Evolutionary conservation across 2,888 invertebrate genomes (phyloP).

Genomic region (Dynastes hyllus): DNA sequence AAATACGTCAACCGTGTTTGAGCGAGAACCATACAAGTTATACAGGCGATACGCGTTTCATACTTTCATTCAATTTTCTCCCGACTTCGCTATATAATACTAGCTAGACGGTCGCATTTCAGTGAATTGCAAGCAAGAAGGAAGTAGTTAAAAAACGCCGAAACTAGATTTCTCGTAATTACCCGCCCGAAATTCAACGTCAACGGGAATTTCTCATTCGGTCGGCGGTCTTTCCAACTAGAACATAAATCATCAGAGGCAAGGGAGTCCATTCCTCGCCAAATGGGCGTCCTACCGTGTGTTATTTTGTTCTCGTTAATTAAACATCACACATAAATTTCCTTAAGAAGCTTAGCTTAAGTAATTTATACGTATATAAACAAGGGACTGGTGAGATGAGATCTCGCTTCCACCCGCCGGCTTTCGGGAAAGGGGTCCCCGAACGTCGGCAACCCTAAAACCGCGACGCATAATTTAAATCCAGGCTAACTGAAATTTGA

Average conservation of each 20-base stretch:
- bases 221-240: not conserved
- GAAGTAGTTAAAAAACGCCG: not conserved
- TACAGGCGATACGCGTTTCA: no score
- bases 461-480: slow-evolving; percentile 37
- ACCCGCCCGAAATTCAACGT: slow-evolving; percentile 1
- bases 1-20: no score
- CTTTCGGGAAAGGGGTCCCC: not conserved
- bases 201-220: slow-evolving; percentile 8
- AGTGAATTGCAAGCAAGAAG: no score
- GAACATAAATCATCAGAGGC: slow-evolving; percentile 36
- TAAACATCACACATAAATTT: slow-evolving; percentile 51
- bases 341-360: slow-evolving; percentile 51
- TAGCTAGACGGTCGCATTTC: no score
- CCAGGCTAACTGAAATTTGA: slow-evolving; percentile 43
- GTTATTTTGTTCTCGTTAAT: slow-evolving; percentile 50
- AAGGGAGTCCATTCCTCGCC: not conserved
- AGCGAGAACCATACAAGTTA: no score
- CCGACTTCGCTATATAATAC: no score
- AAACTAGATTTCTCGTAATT: slow-evolving; percentile 13
- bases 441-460: slow-evolving; percentile 24
- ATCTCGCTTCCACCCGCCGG: not conserved
- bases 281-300: slow-evolving; percentile 3
- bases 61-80: no score
- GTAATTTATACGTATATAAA: slow-evolving; percentile 43
- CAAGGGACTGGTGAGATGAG: slow-evolving; percentile 30